Evolutionary conservation across 53 echinoderm and acorn worm genomes (phyloP).

Genomic region (Luidia sarsii): DNA sequence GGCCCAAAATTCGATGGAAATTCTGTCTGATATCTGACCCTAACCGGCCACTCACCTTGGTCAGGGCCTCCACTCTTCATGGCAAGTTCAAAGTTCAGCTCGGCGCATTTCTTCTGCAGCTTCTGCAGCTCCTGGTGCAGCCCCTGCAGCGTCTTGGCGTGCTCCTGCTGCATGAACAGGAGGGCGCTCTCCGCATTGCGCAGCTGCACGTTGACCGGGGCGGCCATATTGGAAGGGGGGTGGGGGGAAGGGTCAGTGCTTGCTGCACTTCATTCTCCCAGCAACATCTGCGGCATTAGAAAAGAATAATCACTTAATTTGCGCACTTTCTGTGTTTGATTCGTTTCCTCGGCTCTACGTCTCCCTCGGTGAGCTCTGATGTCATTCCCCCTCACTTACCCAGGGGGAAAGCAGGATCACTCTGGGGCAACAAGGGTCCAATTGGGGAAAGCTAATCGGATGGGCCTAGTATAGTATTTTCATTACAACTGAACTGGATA

Average conservation of each 20-base stretch:
- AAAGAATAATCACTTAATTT: neutral
- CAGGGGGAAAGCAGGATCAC: too few species aligned
- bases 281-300: neutral
- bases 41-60: slow-evolving; percentile 62
- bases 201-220: slow-evolving; percentile 81
- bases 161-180: slow-evolving; percentile 99
- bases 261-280: neutral
- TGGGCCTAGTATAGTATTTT: too few species aligned
- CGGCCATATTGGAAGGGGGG: slow-evolving; percentile 69
- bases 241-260: neutral
- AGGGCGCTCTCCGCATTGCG: slow-evolving; percentile 94
- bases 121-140: slow-evolving; percentile 96
- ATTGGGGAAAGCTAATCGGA: too few species aligned
- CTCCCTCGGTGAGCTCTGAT: too few species aligned
- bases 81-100: slow-evolving; percentile 97
- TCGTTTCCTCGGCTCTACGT: too few species aligned
- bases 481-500: too few species aligned
- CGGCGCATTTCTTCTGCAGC: slow-evolving; percentile 96
- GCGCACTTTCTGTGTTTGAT: too few species aligned
- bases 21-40: too few species aligned
- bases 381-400: too few species aligned
- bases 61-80: slow-evolving; percentile 81
- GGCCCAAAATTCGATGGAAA: too few species aligned
- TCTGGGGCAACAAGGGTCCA: too few species aligned
- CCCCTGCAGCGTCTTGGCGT: slow-evolving; percentile 92